A percentile compares a stretch with the other conserved stretches of the same genome.
Conservation (phyloP, 2,888 invertebrate species). For the Shargacucullia verbasci region DNA sequence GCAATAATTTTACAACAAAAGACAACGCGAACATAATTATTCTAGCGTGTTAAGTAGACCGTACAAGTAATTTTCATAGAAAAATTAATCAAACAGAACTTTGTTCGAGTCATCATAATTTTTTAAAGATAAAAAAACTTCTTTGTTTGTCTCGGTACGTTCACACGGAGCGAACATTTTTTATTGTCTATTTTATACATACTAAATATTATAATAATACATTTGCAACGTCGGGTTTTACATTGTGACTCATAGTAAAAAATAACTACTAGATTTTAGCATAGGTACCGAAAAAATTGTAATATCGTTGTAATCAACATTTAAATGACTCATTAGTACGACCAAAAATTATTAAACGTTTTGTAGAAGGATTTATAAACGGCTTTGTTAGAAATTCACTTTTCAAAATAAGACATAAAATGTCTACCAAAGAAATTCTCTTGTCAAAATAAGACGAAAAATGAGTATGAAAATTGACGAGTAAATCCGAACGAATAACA, state of each 20-base stretch:
- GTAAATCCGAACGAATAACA: constrained; percentile 24
- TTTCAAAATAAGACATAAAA: neutral
- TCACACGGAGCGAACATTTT: constrained; percentile 55
- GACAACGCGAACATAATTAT: constrained; percentile 15
- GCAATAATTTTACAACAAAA: constrained; percentile 14
- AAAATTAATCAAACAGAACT: constrained; percentile 62
- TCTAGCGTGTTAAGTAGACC: constrained; percentile 48
- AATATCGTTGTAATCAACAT: constrained; percentile 23
- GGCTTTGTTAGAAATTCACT: neutral
- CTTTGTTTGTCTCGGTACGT: constrained; percentile 56
- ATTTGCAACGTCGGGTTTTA: constrained; percentile 51
- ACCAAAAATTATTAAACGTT: constrained; percentile 8
- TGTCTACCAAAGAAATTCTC: no score
- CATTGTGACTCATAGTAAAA: constrained; percentile 47
- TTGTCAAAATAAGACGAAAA: neutral
- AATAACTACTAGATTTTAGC: constrained; percentile 26
- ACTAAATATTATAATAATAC: constrained; percentile 56
- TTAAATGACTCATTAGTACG: constrained; percentile 8
- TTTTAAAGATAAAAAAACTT: constrained; percentile 49
- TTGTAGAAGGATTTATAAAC: neutral
- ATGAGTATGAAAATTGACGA: neutral
- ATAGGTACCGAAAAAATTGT: constrained; percentile 32
- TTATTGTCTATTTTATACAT: constrained; percentile 54
- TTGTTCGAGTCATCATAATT: constrained; percentile 55
- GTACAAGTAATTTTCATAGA: constrained; percentile 51